These are phyloP conservation scores for Thereuonema tuberculata DNA, from an alignment of 1,140 invertebrate genomes.

Conservation along the genomic window DNA sequence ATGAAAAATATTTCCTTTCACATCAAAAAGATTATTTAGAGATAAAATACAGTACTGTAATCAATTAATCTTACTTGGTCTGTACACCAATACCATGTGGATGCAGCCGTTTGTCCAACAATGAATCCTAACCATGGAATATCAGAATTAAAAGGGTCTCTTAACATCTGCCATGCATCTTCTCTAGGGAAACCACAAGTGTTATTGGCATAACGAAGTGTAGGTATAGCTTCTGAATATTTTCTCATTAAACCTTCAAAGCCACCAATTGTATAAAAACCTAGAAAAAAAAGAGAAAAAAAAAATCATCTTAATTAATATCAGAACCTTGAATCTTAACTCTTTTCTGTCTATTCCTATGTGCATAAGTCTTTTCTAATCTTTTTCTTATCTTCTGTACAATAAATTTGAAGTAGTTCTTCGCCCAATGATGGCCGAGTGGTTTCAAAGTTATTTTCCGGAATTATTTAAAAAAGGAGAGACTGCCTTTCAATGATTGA, in stretches of 20 bases:
- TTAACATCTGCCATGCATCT: constrained; percentile 30
- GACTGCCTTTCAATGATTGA: too few relatives aligned
- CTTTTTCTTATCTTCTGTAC: not conserved
- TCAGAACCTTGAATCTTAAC: too few relatives aligned
- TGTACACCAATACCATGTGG: constrained; percentile 42
- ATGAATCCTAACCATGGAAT: constrained; percentile 39
- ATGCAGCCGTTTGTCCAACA: constrained; percentile 35
- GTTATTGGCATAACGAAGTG: constrained; percentile 17
- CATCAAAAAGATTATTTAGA: not conserved
- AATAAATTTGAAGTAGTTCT: too few relatives aligned
- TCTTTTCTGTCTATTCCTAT: too few relatives aligned
- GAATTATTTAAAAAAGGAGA: too few relatives aligned
- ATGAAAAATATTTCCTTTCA: not conserved
- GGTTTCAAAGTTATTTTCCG: too few relatives aligned
- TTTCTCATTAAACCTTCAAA: constrained; percentile 31
- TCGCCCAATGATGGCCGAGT: too few relatives aligned
- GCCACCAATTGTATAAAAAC: constrained; percentile 36
- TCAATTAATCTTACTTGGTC: constrained; percentile 33
- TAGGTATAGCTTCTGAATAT: constrained; percentile 34
- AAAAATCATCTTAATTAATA: too few relatives aligned
- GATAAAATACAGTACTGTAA: too few relatives aligned
- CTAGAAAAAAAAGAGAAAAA: constrained; percentile 21
- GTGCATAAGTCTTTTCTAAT: too few relatives aligned
- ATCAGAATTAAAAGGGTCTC: constrained; percentile 27
- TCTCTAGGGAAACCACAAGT: constrained; percentile 23